Evolutionary conservation across 2,797 vertebrate species (phyloP).

Genomic region (Lithobates pipiens): DNA sequence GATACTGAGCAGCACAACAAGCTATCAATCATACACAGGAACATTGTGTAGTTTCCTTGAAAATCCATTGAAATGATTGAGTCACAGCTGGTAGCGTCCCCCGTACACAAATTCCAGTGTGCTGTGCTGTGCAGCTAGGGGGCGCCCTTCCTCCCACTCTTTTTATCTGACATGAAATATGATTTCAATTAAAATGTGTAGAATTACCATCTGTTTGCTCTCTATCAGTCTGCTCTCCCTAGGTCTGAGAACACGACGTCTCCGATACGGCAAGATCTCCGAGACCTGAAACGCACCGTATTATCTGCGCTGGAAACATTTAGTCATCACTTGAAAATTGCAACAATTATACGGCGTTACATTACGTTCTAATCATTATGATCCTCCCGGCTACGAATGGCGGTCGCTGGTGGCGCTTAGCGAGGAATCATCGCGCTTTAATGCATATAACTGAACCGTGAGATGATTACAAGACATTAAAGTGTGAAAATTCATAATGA

Average conservation of each 20-base stretch:
- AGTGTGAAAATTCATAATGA: background rate
- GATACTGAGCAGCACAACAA: conserved; percentile 6
- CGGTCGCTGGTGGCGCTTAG: conserved; percentile 2
- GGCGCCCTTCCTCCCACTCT: conserved; percentile 27
- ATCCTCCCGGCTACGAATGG: background rate
- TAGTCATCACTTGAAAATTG: conserved; percentile 39
- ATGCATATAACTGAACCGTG: conserved; percentile 14
- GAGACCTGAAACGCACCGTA: conserved; percentile 12
- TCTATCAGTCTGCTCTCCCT: conserved; percentile 2
- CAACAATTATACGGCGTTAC: conserved; percentile 43
- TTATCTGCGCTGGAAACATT: conserved; percentile 25
- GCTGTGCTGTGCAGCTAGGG: conserved; percentile 1
- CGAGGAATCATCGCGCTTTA: conserved; percentile 11
- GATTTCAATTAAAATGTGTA: conserved; percentile 58
- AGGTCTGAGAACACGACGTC: conserved; percentile 28
- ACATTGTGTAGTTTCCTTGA: background rate
- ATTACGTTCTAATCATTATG: conserved; percentile 28
- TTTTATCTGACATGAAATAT: conserved; percentile 52
- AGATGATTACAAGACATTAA: conserved; percentile 37
- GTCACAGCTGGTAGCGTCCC: background rate
- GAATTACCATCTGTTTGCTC: conserved; percentile 58
- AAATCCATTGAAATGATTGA: background rate
- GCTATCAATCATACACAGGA: conserved; percentile 6
- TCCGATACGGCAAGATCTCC: background rate
- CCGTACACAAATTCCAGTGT: background rate